A percentile compares a stretch with the other conserved stretches of the same genome.
Conservation (phyloP, 2,797 vertebrate genomes). For the Cossypha heuglini region DNA sequence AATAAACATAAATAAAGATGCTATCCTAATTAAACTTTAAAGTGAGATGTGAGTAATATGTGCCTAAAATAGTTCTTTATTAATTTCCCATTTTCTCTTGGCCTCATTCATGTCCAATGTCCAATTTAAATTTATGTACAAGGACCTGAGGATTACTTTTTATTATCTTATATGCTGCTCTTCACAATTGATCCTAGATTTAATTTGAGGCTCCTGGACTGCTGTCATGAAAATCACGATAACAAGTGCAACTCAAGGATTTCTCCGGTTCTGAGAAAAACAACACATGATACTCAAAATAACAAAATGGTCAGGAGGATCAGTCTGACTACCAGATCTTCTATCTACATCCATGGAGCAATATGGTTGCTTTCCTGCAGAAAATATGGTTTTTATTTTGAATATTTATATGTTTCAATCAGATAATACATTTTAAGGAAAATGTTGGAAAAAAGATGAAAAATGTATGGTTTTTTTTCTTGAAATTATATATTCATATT, state of each 20-base stretch:
- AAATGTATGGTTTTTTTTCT: accelerated
- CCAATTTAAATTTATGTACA: neutral
- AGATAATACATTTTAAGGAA: neutral
- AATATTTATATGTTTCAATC: neutral
- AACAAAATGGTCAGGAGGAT: neutral
- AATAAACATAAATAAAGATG: neutral
- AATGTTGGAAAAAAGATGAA: neutral
- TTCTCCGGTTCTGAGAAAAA: too few species aligned
- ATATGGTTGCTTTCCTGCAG: neutral
- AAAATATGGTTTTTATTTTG: neutral
- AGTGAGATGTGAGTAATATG: neutral
- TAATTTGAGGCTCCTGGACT: too few species aligned
- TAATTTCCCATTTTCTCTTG: neutral
- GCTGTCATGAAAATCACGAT: too few species aligned
- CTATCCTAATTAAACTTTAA: neutral
- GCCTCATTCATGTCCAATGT: neutral
- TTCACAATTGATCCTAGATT: too few species aligned
- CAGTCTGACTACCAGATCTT: neutral
- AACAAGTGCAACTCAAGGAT: too few species aligned
- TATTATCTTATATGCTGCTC: too few species aligned
- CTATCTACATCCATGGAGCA: neutral
- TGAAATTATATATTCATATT: neutral
- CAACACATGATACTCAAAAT: too few species aligned
- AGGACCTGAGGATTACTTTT: too few species aligned
- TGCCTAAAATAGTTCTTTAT: neutral